phyloP scores from a whole-genome alignment of 2,888 invertebrate species.

The Drepanosiphum platanoidis region DNA sequence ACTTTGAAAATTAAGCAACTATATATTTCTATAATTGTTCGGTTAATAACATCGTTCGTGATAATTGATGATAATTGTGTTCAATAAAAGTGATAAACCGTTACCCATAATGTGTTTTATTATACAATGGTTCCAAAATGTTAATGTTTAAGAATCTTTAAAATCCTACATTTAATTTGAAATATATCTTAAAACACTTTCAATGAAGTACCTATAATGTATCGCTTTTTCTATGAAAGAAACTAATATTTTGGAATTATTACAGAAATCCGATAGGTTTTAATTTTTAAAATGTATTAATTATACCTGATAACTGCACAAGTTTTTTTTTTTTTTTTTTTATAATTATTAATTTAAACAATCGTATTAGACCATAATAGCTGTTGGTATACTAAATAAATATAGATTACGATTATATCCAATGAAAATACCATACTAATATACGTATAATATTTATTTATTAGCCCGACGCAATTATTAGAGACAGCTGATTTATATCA shows the following conservation, averaged over 20 bases:
- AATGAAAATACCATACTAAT: neutral
- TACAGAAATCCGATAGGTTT: no score
- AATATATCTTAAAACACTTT: no score
- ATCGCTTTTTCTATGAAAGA: no score
- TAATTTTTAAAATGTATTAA: no score
- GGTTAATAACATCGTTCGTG: conserved; percentile 8
- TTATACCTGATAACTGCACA: neutral
- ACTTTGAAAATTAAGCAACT: neutral
- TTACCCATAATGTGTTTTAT: conserved; percentile 7
- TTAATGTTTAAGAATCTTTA: neutral
- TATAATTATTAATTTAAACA: neutral
- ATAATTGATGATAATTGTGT: conserved; percentile 38
- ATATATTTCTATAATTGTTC: neutral
- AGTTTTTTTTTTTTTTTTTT: no score
- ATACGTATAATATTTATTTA: neutral
- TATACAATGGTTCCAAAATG: neutral
- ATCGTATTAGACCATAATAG: no score
- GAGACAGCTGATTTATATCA: neutral
- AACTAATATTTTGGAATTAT: no score
- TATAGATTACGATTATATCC: neutral
- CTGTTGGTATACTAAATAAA: neutral
- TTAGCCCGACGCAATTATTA: neutral
- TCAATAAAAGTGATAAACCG: neutral
- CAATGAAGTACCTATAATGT: no score
- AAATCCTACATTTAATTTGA: neutral